Conservation (phyloP, 1,140 invertebrate species). For the Drosophila burlai region DNA sequence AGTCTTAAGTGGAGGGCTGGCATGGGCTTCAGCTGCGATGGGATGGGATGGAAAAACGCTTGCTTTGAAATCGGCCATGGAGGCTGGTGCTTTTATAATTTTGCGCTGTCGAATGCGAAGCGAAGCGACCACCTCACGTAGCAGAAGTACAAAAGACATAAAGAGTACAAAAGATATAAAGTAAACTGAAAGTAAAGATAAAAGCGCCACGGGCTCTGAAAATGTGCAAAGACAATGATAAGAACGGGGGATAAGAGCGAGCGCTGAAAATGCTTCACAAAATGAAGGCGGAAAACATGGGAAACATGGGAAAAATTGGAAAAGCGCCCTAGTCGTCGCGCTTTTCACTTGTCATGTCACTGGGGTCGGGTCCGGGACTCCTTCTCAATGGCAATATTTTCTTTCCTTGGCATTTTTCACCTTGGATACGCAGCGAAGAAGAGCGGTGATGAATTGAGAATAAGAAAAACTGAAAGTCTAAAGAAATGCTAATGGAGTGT, state of each 20-base stretch:
- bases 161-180: conserved; percentile 69
- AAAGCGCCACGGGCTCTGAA: conserved; percentile 64
- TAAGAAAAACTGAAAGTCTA: conserved; percentile 18
- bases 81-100: conserved; percentile 65
- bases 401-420: conserved; percentile 23
- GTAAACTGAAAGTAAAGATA: conserved; percentile 76
- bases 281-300: conserved; percentile 37
- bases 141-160: conserved; percentile 60
- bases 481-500: conserved; percentile 23
- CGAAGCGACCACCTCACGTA: conserved; percentile 48
- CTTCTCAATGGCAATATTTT: conserved; percentile 25
- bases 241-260: conserved; percentile 35
- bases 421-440: conserved; percentile 21
- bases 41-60: conserved; percentile 41
- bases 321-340: not conserved
- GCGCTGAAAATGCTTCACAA: conserved; percentile 29
- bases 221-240: conserved; percentile 71
- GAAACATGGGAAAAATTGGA: conserved; percentile 25
- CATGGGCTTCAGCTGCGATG: not conserved
- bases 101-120: conserved; percentile 26
- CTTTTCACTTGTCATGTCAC: conserved; percentile 19
- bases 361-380: not conserved
- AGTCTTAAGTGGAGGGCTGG: conserved; percentile 60
- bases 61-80: conserved; percentile 52
- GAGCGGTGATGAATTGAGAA: conserved; percentile 27